Evolutionary conservation across 2,888 invertebrate genomes (phyloP), one percentile per base, ranked within the genome.

Genomic region (Eupithecia tripunctaria): DNA sequence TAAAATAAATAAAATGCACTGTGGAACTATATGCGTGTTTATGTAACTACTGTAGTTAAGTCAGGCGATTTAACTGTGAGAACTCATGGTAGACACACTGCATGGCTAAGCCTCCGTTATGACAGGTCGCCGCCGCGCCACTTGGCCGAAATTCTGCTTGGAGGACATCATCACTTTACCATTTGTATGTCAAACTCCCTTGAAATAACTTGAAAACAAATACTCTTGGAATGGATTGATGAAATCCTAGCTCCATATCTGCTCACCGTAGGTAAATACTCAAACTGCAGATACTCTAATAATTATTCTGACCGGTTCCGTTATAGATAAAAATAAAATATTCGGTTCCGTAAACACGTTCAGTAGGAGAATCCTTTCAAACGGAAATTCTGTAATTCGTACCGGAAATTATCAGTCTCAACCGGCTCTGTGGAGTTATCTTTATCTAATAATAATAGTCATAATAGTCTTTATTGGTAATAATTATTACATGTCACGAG

Each of bases 351-450:
- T 73, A 81, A 79, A 79, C 78, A 80, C 82, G 79, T 85, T 84
- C 85, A 83, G 86, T 84, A 80, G 80, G 79, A 78, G 77, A 73
- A 81, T 77, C 81, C 80, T 80, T 82, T 83, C 83, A 78, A 72
- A 80, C 82, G 86, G 82, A 85, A 86, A 87, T 87, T 88, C 88
- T 88, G 84, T 84, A 88, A 88, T 89, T 89, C 85, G 83, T 80
- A 81, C 82, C 80, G 47, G 75, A 80, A 84, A 80, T 82, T 81
- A 84, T 60, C 32, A 29, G 60, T 18, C 15, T 60, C 18, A 32
- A 18, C 32, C 29, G 5, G 59, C 56, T 56, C 25, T 25, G 25
- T 3, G 25, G 25, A 51, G 25, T 27, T 25, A 27, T 25, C 27
- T 59, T n/a, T n/a, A n/a, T n/a, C n/a, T n/a, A n/a, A n/a, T n/a